Base-by-base conservation (phyloP, 2,797 vertebrate species). In the Zenarchopterus dispar region DNA sequence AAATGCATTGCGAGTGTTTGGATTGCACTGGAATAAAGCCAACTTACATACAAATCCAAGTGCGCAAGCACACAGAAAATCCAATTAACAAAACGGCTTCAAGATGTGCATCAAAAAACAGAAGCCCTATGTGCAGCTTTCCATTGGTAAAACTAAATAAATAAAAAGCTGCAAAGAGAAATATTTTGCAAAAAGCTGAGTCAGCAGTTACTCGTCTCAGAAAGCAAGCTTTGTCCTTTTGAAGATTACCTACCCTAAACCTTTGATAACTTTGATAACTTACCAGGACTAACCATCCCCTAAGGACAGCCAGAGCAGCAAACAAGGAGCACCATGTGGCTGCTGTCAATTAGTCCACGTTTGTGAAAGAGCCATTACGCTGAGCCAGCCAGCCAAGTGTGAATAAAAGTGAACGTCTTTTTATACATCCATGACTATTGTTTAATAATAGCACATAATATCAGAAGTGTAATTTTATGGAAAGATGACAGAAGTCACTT, bases 11-110 rank as follows among this genome's bases (percentile, higher is more conserved):
- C 36, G 56, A 49, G 47, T 51, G 63, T 58, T 70, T 54, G 28
- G 53, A 71, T 65, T 73, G 41, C 54, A 23, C 49, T 78, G 78
- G 70, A 73, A 58, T 47, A 23, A 78, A 56, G 57, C 67, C 80
- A 78, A 22, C 26, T 45, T 23, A 63, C 62, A 67, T 53, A 65
- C 24, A 53, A 69, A 59, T 57, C 22, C 41, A 68, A 77, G 63
- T 58, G 59, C 41, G 31, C 10, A 18, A 45, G 41, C 22, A 54
- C 41, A 56, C 33, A 41, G 47, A 72, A 53, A 55, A 71, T 72
- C 33, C 44, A 56, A 41, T 65, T 54, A 46, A 70, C 24, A 43
- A 68, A 62, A 70, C 28, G 62, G 16, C 7, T 16, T 57, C 16
- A 51, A 11, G 7, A 53, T 10, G 52, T n/a, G 18, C 22, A 22